phyloP scores from a whole-genome alignment of 2,888 invertebrate genomes.

The Timandra comae region DNA sequence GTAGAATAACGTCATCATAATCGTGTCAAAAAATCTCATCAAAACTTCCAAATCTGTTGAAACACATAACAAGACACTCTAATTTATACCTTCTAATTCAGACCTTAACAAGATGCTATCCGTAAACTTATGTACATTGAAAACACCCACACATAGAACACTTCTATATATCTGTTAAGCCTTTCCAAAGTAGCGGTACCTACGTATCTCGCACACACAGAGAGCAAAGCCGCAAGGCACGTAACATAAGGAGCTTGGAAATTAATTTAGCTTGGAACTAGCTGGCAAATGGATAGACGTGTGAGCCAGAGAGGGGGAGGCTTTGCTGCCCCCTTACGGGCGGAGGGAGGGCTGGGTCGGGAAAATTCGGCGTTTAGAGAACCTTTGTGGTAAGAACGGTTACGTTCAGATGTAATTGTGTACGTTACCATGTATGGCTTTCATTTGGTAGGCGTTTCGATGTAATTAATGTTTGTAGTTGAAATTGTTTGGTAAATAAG shows the following conservation, averaged over 20 bases:
- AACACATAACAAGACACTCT: constrained; percentile 49
- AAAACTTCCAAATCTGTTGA: no score
- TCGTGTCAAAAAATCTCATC: no score
- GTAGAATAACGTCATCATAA: no score
- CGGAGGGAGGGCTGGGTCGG: constrained; percentile 42
- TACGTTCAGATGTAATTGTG: constrained; percentile 65
- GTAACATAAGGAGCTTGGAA: constrained; percentile 78
- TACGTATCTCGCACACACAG: constrained; percentile 50
- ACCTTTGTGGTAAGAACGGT: constrained; percentile 67
- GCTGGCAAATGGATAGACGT: constrained; percentile 78
- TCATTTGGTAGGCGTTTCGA: constrained; percentile 33
- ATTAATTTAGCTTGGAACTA: constrained; percentile 78
- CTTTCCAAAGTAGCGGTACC: constrained; percentile 61
- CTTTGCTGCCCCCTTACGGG: constrained; percentile 26
- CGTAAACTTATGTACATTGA: constrained; percentile 51
- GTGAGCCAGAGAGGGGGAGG: constrained; percentile 57
- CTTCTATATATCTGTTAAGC: constrained; percentile 61
- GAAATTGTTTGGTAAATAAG: constrained; percentile 12
- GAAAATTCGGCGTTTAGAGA: constrained; percentile 73
- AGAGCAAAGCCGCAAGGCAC: constrained; percentile 73
- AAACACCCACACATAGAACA: constrained; percentile 27
- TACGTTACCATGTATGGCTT: constrained; percentile 39
- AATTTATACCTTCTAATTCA: constrained; percentile 71
- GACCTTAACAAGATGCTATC: constrained; percentile 66
- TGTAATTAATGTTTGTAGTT: constrained; percentile 41